phyloP scores from a whole-genome alignment of 1,140 invertebrate genomes.

The Drosophila auraria region DNA sequence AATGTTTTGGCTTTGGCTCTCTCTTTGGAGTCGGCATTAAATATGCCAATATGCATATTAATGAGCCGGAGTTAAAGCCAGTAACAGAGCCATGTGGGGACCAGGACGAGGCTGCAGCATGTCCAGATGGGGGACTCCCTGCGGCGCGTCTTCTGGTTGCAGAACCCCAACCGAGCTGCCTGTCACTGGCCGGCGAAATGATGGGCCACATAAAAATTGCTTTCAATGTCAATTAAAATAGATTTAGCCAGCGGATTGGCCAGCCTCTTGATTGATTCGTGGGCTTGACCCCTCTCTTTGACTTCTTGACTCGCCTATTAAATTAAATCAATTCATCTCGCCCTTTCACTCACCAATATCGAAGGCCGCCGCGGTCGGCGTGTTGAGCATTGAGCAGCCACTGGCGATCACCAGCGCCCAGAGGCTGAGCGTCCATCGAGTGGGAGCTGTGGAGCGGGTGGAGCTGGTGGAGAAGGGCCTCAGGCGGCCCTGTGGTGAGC shows the following conservation, averaged over 20 bases:
- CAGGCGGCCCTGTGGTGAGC: slow-evolving; percentile 29
- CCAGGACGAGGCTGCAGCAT: slow-evolving; percentile 11
- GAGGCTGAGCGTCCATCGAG: slow-evolving; percentile 63
- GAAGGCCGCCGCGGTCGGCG: slow-evolving; percentile 65
- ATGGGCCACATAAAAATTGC: slow-evolving; percentile 68
- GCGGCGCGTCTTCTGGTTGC: slow-evolving; percentile 14
- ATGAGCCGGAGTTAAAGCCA: slow-evolving; percentile 49
- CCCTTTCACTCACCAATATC: slow-evolving; percentile 75
- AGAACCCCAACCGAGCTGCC: slow-evolving; percentile 57
- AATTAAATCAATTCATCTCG: slow-evolving; percentile 17
- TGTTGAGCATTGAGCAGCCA: slow-evolving; percentile 68
- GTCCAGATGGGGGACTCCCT: slow-evolving; percentile 38
- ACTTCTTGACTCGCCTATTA: slow-evolving; percentile 28
- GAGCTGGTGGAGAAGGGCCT: slow-evolving; percentile 9
- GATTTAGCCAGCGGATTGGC: slow-evolving; percentile 25
- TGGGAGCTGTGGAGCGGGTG: slow-evolving; percentile 38
- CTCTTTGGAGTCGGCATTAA: slow-evolving; percentile 66
- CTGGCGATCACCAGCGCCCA: slow-evolving; percentile 71
- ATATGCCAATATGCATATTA: slow-evolving; percentile 77
- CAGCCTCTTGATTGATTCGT: slow-evolving; percentile 44
- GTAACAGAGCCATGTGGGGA: slow-evolving; percentile 14
- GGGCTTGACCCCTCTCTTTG: slow-evolving; percentile 13
- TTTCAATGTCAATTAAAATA: slow-evolving; percentile 80
- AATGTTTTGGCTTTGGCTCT: slow-evolving; percentile 11
- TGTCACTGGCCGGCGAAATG: slow-evolving; percentile 55